Conservation (phyloP, 1,140 invertebrate genomes). For the Choristoneura fumiferana region DNA sequence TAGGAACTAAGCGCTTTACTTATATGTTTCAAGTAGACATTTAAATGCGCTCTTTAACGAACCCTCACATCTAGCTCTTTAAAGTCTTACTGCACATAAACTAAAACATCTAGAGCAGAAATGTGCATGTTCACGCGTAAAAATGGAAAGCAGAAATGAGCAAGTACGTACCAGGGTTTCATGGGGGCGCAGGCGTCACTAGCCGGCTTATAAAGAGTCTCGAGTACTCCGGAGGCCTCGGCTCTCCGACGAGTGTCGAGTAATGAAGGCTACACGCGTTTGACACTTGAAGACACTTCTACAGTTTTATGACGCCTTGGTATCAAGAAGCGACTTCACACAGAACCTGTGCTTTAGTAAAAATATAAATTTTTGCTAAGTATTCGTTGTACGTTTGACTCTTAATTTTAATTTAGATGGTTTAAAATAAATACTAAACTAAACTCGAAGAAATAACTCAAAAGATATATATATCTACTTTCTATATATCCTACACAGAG, state of each 20-base stretch:
- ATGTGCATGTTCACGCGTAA: constrained; percentile 10
- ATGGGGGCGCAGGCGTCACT: constrained; percentile 24
- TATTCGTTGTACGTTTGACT: neutral
- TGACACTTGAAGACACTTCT: constrained; percentile 20
- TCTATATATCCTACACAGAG: too few relatives aligned
- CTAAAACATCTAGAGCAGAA: constrained; percentile 3
- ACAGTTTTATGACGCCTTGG: constrained; percentile 3
- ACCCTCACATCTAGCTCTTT: neutral
- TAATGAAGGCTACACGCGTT: constrained; percentile 27
- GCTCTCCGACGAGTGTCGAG: constrained; percentile 27
- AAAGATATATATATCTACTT: too few relatives aligned
- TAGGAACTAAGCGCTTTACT: too few relatives aligned
- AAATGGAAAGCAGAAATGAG: constrained; percentile 30
- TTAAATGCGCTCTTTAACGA: too few relatives aligned
- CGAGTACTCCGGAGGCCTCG: constrained; percentile 30
- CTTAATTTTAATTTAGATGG: neutral
- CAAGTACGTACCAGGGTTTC: constrained; percentile 22
- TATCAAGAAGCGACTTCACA: constrained; percentile 4
- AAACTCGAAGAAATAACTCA: neutral
- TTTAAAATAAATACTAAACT: constrained; percentile 6
- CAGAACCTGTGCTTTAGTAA: neutral
- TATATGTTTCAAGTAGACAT: too few relatives aligned
- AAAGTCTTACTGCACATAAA: neutral
- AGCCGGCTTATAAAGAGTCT: constrained; percentile 41
- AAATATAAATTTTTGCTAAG: constrained; percentile 5